Percentiles rank a stretch among this genome's conserved stretches.
phyloP scores from a whole-genome alignment of 2,888 invertebrate species.

The Drosophila flavopinicola region DNA sequence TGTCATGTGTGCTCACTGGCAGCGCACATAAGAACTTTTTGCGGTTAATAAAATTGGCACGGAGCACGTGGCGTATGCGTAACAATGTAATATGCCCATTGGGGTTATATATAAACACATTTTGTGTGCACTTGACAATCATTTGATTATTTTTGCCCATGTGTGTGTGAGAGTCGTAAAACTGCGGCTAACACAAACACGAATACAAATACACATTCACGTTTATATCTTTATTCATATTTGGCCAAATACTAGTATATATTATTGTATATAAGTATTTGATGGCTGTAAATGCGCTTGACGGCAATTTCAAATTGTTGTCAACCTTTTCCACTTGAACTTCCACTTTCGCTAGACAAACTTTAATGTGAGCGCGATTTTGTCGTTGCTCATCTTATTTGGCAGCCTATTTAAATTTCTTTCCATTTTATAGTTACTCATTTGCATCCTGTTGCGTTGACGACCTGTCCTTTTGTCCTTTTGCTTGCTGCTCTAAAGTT shows the following conservation, averaged over 20 bases:
- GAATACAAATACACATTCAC: neutral
- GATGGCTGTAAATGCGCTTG: slow-evolving; percentile 28
- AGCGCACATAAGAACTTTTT: slow-evolving; percentile 44
- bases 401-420: slow-evolving; percentile 31
- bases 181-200: neutral
- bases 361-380: neutral
- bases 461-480: slow-evolving; percentile 3
- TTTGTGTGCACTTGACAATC: slow-evolving; percentile 64
- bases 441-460: slow-evolving; percentile 25
- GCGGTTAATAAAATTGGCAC: slow-evolving; percentile 65
- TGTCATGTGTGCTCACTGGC: slow-evolving; percentile 1
- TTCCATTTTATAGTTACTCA: slow-evolving; percentile 12
- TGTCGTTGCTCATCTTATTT: neutral
- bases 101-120: slow-evolving; percentile 59
- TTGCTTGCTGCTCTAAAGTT: neutral
- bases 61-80: slow-evolving; percentile 32
- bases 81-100: slow-evolving; percentile 52
- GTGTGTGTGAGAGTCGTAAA: slow-evolving; percentile 18
- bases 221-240: slow-evolving; percentile 5
- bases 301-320: slow-evolving; percentile 21
- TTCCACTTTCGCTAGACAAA: neutral
- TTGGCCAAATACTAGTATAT: slow-evolving; percentile 18
- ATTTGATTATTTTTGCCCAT: slow-evolving; percentile 54
- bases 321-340: slow-evolving; percentile 8
- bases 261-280: slow-evolving; percentile 10